Evolutionary conservation across 2,888 invertebrate species (phyloP).

Genomic region (Sphecodes monilicornis): DNA sequence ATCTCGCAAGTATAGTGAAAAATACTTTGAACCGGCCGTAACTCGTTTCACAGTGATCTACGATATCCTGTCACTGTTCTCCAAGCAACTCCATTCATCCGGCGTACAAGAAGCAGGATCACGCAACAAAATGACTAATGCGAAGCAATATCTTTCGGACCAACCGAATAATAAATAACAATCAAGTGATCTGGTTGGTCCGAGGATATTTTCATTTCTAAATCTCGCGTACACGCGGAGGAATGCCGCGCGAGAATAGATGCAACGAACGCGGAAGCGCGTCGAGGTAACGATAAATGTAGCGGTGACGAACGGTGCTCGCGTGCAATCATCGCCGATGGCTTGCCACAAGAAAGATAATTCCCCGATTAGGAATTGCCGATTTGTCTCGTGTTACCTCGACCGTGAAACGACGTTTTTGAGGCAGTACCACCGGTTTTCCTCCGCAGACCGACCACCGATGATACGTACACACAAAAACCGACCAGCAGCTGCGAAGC

Average conservation of each 20-base stretch:
- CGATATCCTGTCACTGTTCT: background rate
- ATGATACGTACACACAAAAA: conserved; percentile 41
- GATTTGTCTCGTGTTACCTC: conserved; percentile 58
- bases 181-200: background rate
- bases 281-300: conserved; percentile 17
- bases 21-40: background rate
- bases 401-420: conserved; percentile 54
- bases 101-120: background rate
- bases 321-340: conserved; percentile 29
- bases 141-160: background rate
- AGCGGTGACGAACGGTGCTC: conserved; percentile 50
- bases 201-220: background rate
- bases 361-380: conserved; percentile 61
- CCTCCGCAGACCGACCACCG: background rate
- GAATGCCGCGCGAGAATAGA: background rate
- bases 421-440: conserved; percentile 51
- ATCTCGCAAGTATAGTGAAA: background rate
- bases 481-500: background rate
- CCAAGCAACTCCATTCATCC: background rate
- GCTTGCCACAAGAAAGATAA: conserved; percentile 43
- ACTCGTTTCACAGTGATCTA: background rate
- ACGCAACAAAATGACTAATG: background rate
- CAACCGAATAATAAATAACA: conserved; percentile 1
- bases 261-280: conserved; percentile 52
- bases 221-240: background rate